phyloP scores from a whole-genome alignment of 1,140 invertebrate genomes.

The Plodia interpunctella region DNA sequence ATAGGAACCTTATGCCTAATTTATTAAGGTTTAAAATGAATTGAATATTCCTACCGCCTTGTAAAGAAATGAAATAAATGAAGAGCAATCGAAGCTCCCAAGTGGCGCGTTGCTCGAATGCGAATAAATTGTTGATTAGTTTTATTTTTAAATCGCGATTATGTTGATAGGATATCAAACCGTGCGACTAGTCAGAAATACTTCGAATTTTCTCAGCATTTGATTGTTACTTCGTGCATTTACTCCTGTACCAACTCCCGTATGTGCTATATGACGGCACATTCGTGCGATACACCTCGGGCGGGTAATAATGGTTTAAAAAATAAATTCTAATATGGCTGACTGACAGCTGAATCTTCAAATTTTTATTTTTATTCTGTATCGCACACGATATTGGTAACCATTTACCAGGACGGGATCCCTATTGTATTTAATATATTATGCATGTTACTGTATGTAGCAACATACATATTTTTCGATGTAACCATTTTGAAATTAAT shows the following conservation, averaged over 20 bases:
- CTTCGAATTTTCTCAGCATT: conserved; percentile 34
- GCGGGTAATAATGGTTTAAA: no score
- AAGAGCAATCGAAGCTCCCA: not conserved
- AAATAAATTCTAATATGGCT: no score
- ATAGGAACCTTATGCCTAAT: not conserved
- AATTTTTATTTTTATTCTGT: not conserved
- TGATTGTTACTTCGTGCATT: conserved; percentile 33
- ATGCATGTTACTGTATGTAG: conserved; percentile 34
- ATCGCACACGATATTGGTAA: not conserved
- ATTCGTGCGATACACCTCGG: no score
- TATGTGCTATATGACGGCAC: not conserved
- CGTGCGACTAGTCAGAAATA: conserved; percentile 30
- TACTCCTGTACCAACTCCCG: conserved; percentile 18
- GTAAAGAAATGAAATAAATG: not conserved
- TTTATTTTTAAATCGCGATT: conserved; percentile 39
- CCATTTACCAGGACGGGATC: conserved; percentile 11
- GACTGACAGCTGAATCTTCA: no score
- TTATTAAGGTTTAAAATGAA: conserved; percentile 4
- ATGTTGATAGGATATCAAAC: not conserved
- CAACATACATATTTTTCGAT: conserved; percentile 58
- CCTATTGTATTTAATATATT: not conserved
- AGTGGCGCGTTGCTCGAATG: conserved; percentile 1
- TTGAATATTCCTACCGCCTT: conserved; percentile 20
- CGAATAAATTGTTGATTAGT: conserved; percentile 53
- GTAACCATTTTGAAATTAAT: conserved; percentile 50